phyloP scores from a whole-genome alignment of 1,140 invertebrate genomes.

The Caligus rogercresseyi region DNA sequence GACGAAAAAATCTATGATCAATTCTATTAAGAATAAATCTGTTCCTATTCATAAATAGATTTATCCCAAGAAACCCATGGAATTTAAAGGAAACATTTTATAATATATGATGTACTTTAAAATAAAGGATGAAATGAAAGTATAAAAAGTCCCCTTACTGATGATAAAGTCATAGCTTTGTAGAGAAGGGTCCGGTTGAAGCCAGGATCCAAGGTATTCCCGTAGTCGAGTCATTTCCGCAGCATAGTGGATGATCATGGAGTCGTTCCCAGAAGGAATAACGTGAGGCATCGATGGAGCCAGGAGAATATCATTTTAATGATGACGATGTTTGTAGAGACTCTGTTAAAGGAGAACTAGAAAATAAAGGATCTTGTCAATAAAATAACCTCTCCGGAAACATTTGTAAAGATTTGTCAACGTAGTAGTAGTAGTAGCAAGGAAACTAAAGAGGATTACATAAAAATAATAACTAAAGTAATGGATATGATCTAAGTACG shows the following conservation, averaged over 20 bases:
- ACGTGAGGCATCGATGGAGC: not conserved
- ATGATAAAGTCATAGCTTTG: not conserved
- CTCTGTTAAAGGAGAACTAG: not conserved
- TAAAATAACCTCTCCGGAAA: not conserved
- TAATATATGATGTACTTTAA: not conserved
- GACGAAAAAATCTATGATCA: too few species aligned
- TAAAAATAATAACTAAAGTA: too few species aligned
- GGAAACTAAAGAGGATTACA: too few species aligned
- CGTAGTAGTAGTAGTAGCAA: too few species aligned
- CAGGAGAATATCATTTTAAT: not conserved
- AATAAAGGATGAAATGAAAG: not conserved
- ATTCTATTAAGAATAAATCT: too few species aligned
- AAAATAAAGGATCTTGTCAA: not conserved
- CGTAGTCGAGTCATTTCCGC: not conserved
- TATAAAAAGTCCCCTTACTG: not conserved
- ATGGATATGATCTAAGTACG: too few species aligned
- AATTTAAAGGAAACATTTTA: too few species aligned
- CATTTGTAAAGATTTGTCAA: too few species aligned
- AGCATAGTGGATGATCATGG: not conserved
- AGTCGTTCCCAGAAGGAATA: not conserved
- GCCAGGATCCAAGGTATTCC: not conserved
- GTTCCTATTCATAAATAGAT: too few species aligned
- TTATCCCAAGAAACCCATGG: too few species aligned
- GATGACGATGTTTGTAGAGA: too few species aligned
- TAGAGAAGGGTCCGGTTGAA: not conserved